Conservation (phyloP, 2,797 vertebrate species). For the Helostoma temminkii region DNA sequence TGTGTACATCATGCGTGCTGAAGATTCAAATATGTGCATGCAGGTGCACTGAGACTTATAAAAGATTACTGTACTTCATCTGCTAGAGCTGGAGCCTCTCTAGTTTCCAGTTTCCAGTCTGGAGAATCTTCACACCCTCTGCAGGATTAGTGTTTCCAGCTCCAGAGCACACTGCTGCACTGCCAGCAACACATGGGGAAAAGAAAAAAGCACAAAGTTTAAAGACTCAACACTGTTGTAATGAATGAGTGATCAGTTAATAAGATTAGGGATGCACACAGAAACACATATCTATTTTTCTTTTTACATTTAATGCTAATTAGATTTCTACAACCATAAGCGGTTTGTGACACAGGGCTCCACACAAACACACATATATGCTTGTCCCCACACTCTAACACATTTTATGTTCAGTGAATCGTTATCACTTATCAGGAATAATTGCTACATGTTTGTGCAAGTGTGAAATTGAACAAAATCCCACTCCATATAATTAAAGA, state of each 20-base stretch:
- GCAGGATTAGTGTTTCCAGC: slow-evolving; percentile 66
- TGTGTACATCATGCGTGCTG: neutral
- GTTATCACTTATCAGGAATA: slow-evolving; percentile 82
- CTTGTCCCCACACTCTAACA: slow-evolving; percentile 50
- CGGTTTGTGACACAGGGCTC: slow-evolving; percentile 48
- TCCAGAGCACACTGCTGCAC: slow-evolving; percentile 54
- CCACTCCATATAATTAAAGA: slow-evolving; percentile 80
- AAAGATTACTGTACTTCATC: slow-evolving; percentile 55
- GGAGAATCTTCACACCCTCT: slow-evolving; percentile 62
- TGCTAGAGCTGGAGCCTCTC: slow-evolving; percentile 59
- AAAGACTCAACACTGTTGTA: slow-evolving; percentile 29
- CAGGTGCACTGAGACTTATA: slow-evolving; percentile 56
- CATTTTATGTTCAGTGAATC: slow-evolving; percentile 74
- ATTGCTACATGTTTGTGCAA: slow-evolving; percentile 80
- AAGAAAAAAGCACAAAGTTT: slow-evolving; percentile 29
- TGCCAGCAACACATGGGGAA: slow-evolving; percentile 2
- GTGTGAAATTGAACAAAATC: slow-evolving; percentile 84
- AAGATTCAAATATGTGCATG: slow-evolving; percentile 4
- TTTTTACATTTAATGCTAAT: slow-evolving; percentile 41
- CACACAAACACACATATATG: slow-evolving; percentile 37
- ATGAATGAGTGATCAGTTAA: slow-evolving; percentile 24
- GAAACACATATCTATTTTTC: slow-evolving; percentile 23
- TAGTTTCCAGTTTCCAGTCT: slow-evolving; percentile 69
- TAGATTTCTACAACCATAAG: slow-evolving; percentile 45
- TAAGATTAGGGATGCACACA: slow-evolving; percentile 17